Evolutionary conservation across 2,113 vertebrate species (phyloP), one percentile per base, ranked within the genome.

Genomic region (Siniperca chuatsi): DNA sequence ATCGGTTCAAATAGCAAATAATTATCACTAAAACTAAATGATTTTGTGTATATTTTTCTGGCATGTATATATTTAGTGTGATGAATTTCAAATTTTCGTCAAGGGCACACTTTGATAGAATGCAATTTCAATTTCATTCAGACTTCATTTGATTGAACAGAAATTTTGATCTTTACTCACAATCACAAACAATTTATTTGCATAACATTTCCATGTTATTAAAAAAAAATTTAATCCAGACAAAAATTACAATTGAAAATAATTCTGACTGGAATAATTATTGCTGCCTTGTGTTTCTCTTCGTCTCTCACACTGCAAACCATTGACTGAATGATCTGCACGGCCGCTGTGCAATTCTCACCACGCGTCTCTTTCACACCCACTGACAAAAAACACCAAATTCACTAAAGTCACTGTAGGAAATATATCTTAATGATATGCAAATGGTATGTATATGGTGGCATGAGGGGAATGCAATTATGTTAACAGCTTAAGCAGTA

Each of bases 401-500:
- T 75, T 83, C 79, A 82, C 83, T 69, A 74, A 92, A 90, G 89
- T 91, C 88, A 87, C 58, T 67, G 85, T 52, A 57, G 87, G 84
- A 89, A 93, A 92, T 90, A 88, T 62, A 89, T 88, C 83, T 81
- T 94, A 94, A 94, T 93, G 83, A 94, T 88, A 94, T 95, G 94
- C 94, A 94, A 93, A 96, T 95, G 77, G 83, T 93, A 94, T 93
- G 91, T 93, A 92, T 92, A 92, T 82, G 87, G 84, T 90, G 91
- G 92, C 92, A 92, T 85, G 87, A 92, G 91, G 92, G 89, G 88
- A 87, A 93, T 86, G 87, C 90, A 96, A 96, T 96, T 96, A 96
- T 95, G 92, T 95, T 95, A 95, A 96, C 93, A 94, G 92, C 93
- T 93, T 94, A 95, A 95, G 91, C 87, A 86, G 87, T 88, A 94